Evolutionary conservation across 2,888 invertebrate genomes (phyloP).

Genomic region (Globia sparganii): DNA sequence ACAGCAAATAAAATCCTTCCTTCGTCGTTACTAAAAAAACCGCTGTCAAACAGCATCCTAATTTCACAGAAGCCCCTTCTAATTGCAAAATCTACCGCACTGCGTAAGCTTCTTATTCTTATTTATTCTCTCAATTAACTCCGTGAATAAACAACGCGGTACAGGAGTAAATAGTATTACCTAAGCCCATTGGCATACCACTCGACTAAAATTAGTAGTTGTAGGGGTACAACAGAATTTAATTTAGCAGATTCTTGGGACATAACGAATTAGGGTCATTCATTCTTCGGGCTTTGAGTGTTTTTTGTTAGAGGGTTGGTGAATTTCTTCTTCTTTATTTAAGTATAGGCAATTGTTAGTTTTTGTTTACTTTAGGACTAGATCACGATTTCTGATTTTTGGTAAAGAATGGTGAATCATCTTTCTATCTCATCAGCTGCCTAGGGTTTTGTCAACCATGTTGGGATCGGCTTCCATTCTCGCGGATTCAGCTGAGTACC

Average conservation of each 20-base stretch:
- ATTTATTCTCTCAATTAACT: conserved; percentile 57
- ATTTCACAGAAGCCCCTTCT: conserved; percentile 23
- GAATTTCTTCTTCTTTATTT: conserved; percentile 20
- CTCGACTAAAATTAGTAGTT: conserved; percentile 55
- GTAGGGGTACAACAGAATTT: conserved; percentile 55
- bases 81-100: conserved; percentile 37
- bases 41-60: conserved; percentile 10
- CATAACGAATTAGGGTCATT: conserved; percentile 59
- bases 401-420: not conserved
- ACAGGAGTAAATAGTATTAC: conserved; percentile 34
- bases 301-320: conserved; percentile 10
- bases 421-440: not conserved
- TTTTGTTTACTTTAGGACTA: not conserved
- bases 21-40: not conserved
- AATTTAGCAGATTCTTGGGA: conserved; percentile 60
- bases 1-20: not conserved
- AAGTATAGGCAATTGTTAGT: no score
- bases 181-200: conserved; percentile 47
- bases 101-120: conserved; percentile 32
- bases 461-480: no score
- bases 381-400: not conserved
- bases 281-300: conserved; percentile 33
- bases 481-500: no score
- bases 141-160: conserved; percentile 47
- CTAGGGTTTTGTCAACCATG: no score